These are phyloP conservation scores for Belonocnema kinseyi DNA, from an alignment of 1,140 invertebrate genomes.

Conservation along the genomic window DNA sequence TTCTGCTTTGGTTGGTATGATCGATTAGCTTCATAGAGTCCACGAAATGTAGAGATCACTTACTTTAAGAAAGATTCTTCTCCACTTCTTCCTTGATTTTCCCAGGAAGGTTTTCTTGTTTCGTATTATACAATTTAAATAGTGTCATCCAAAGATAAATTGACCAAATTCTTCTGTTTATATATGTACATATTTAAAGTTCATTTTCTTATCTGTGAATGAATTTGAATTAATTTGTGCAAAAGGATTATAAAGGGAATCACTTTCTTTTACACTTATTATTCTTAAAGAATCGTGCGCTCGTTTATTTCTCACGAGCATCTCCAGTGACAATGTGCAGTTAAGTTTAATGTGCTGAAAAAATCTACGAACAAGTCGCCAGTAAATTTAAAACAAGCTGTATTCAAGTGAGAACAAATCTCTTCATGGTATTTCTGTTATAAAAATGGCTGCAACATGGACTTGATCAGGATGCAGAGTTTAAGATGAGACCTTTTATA, in stretches of 20 bases:
- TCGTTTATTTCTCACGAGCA: slow-evolving; percentile 11
- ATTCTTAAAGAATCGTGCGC: neutral
- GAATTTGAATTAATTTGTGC: slow-evolving; percentile 42
- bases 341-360: neutral
- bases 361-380: neutral
- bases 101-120: slow-evolving; percentile 47
- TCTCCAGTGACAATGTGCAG: neutral
- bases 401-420: neutral
- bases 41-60: slow-evolving; percentile 51
- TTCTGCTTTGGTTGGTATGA: slow-evolving; percentile 39
- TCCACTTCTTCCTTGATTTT: slow-evolving; percentile 48
- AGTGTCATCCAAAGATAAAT: slow-evolving; percentile 47
- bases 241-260: slow-evolving; percentile 1
- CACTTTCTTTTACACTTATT: neutral
- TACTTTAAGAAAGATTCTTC: slow-evolving; percentile 47
- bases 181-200: slow-evolving; percentile 48
- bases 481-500: too few species aligned
- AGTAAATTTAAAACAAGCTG: neutral
- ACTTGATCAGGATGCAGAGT: too few species aligned
- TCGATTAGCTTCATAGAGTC: slow-evolving; percentile 53
- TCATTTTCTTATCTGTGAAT: slow-evolving; percentile 50
- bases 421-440: too few species aligned
- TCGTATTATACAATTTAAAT: neutral
- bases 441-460: too few species aligned
- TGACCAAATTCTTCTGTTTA: slow-evolving; percentile 40